Evolutionary conservation across 2,113 vertebrate species (phyloP).

Genomic region (Bungarus multicinctus): DNA sequence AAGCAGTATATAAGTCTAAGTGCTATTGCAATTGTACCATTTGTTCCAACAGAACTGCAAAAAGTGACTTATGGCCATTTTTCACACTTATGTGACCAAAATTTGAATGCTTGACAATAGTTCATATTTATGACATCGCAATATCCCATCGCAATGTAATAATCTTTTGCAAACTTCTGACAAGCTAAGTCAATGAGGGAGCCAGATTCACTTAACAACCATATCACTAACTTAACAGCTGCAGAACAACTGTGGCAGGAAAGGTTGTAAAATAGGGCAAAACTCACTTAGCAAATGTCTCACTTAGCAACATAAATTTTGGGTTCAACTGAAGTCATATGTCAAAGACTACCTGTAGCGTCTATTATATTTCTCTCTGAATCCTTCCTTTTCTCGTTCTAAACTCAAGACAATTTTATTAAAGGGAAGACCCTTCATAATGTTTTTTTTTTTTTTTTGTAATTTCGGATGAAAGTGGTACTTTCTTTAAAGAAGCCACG

Average conservation of each 20-base stretch:
- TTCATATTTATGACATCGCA: too few species aligned
- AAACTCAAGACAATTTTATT: not conserved
- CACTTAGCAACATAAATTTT: not conserved
- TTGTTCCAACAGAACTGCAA: too few species aligned
- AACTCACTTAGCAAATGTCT: not conserved
- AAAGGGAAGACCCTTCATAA: not conserved
- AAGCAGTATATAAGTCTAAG: too few species aligned
- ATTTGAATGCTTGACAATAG: too few species aligned
- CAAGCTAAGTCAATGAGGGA: too few species aligned
- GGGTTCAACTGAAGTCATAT: not conserved
- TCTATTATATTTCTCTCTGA: not conserved
- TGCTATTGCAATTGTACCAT: too few species aligned
- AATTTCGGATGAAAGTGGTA: not conserved
- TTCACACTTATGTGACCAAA: too few species aligned
- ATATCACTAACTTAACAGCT: too few species aligned
- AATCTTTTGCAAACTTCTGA: too few species aligned
- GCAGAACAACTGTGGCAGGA: not conserved
- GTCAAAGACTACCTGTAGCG: not conserved
- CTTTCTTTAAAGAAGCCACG: constrained; percentile 14
- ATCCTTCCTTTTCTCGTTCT: not conserved
- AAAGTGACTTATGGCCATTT: too few species aligned
- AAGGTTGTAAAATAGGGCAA: not conserved
- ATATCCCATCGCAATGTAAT: too few species aligned
- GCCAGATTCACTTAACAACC: too few species aligned
- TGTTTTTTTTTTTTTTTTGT: not conserved